Conservation (phyloP, 2,113 vertebrate genomes). For the Hyla sarda region DNA sequence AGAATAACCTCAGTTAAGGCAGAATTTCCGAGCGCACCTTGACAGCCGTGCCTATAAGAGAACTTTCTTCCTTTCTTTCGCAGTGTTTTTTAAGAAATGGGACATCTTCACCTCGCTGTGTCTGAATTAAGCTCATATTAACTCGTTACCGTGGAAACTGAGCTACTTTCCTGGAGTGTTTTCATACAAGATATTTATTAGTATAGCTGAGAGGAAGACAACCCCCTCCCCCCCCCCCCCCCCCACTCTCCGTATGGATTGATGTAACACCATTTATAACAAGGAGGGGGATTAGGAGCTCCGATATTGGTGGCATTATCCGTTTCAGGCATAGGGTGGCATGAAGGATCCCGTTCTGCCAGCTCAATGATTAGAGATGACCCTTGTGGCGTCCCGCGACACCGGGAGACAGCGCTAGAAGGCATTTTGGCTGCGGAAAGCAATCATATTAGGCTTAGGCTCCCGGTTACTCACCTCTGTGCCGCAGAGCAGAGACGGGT, state of each 20-base stretch:
- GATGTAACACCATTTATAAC: background rate
- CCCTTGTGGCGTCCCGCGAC: background rate
- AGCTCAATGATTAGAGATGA: background rate
- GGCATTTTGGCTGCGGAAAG: constrained; percentile 16
- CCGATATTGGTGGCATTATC: background rate
- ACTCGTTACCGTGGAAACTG: constrained; percentile 38
- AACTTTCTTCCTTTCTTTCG: constrained; percentile 24
- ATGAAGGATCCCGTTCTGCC: background rate
- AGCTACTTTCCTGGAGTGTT: constrained; percentile 15
- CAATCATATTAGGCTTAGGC: background rate
- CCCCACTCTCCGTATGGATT: background rate
- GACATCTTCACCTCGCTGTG: constrained; percentile 36
- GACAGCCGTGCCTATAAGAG: background rate
- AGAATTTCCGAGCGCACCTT: background rate
- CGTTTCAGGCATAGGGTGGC: background rate
- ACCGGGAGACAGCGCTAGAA: background rate
- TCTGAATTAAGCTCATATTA: constrained; percentile 43
- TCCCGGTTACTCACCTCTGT: background rate
- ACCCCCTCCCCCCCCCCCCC: too few relatives aligned
- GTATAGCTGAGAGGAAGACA: background rate
- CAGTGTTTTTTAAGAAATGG: constrained; percentile 16
- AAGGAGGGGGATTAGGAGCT: background rate
- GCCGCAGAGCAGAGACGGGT: background rate
- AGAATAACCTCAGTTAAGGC: background rate
- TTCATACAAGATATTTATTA: constrained; percentile 37